Base-by-base conservation (phyloP, 2,888 invertebrate species). In the Agrotis puta region DNA sequence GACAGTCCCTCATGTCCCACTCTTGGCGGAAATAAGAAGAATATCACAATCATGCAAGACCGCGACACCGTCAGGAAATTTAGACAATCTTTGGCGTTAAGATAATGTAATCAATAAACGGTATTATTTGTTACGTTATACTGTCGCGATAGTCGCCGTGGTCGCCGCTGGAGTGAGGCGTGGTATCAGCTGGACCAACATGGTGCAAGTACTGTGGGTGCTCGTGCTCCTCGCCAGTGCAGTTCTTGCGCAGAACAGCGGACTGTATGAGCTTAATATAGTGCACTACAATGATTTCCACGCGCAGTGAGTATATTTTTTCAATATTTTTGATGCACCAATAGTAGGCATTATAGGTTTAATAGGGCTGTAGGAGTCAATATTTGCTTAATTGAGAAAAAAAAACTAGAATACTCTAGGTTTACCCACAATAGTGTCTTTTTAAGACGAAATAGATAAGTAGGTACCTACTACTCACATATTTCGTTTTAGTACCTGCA, bases 231-330 rank as follows among this genome's bases (percentile, higher is more conserved):
- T 92, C 2, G 87, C 90, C 2, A 88, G 84, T 14, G 63, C 84
- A 1, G 88, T 81, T 7, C 24, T 82, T 4, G 88, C 90, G 1
- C 89, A 92, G 69, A 81, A 85, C n/a, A 81, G 84, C 50, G 90
- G 74, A 2, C 79, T 92, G 22, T 95, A 87, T 72, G 93, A 94
- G 53, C 87, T 96, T 11, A 94, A 95, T 73, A 92, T 96, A 50
- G 91, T 97, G 79, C 97, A 97, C 88, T 93, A 94, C 81, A 97
- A 97, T 88, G 97, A 97, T 78, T 97, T 97, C 80, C 97, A 97
- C 76, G 96, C 97, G 2, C 96, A 96, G 97, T 97, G 90, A 94
- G 94, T 92, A 45, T 45, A 24, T 5, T 7, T 50, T 62, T 65
- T 54, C n/a, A n/a, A n/a, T n/a, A n/a, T 62, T n/a, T 2, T 5